These are phyloP conservation scores for Motacilla alba DNA, from an alignment of 2,113 vertebrate genomes.

Conservation along the genomic window DNA sequence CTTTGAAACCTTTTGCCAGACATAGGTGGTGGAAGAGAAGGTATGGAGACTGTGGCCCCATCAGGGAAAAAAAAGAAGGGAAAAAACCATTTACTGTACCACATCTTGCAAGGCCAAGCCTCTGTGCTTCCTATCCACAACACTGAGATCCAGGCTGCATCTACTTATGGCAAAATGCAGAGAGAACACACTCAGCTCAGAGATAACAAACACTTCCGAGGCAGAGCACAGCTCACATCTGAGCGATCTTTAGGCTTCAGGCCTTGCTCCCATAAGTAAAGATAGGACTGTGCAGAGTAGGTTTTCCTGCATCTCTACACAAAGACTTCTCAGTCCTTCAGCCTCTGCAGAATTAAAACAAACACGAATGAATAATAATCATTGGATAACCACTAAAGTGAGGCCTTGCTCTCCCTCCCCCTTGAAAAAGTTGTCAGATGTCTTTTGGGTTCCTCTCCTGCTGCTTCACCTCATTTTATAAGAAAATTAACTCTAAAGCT, in stretches of 20 bases:
- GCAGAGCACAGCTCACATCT: not conserved
- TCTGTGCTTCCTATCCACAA: not conserved
- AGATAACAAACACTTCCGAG: not conserved
- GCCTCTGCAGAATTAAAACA: not conserved
- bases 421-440: not conserved
- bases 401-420: not conserved
- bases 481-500: not conserved
- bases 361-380: not conserved
- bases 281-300: not conserved
- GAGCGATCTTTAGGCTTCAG: not conserved
- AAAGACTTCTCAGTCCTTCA: not conserved
- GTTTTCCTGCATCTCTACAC: not conserved
- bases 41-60: not conserved
- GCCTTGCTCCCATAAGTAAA: not conserved
- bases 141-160: not conserved
- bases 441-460: not conserved
- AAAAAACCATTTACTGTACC: not conserved
- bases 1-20: not conserved
- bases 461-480: not conserved
- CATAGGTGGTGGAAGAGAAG: not conserved
- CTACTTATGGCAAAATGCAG: not conserved
- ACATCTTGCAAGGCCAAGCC: not conserved
- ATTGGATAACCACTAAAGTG: not conserved
- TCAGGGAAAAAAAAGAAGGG: accelerated
- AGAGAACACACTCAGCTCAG: not conserved